Conservation (phyloP, 2,888 invertebrate species). For the Dicranocentrus wangi region DNA sequence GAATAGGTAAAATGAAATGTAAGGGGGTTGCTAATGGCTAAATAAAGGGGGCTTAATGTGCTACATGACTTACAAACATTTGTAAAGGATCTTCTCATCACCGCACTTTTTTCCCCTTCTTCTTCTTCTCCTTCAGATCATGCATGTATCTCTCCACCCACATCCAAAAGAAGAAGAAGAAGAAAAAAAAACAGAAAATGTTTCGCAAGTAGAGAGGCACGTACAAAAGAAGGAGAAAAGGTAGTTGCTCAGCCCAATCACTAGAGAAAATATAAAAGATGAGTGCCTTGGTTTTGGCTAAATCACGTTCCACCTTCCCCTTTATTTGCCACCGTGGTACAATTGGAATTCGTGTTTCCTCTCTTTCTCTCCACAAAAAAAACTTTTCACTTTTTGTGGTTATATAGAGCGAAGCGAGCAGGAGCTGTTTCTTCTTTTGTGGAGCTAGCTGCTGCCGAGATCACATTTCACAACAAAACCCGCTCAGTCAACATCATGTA, state of each 20-base stretch:
- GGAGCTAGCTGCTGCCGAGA: conserved; percentile 18
- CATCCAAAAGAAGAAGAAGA: background rate
- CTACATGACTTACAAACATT: conserved; percentile 39
- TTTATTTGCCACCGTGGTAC: conserved; percentile 54
- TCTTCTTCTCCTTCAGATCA: background rate
- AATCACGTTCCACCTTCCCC: conserved; percentile 66
- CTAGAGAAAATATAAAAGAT: conserved; percentile 31
- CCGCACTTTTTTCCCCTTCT: background rate
- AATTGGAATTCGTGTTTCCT: conserved; percentile 38
- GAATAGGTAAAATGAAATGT: conserved; percentile 14
- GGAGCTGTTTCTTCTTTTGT: conserved; percentile 18
- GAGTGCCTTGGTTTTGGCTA: conserved; percentile 69
- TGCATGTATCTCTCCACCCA: background rate
- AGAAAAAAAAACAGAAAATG: background rate
- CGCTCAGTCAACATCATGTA: too few relatives aligned
- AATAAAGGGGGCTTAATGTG: conserved; percentile 43
- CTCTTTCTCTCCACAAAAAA: too few relatives aligned
- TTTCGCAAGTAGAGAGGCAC: conserved; percentile 32
- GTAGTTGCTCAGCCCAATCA: conserved; percentile 26
- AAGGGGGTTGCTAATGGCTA: conserved; percentile 29
- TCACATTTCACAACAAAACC: conserved; percentile 41
- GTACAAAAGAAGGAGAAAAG: conserved; percentile 25
- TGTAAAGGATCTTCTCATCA: conserved; percentile 4
- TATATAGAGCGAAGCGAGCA: too few relatives aligned
- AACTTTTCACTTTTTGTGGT: conserved; percentile 27